Evolutionary conservation across 2,797 vertebrate genomes (phyloP).

Genomic region (Remorina albescens): DNA sequence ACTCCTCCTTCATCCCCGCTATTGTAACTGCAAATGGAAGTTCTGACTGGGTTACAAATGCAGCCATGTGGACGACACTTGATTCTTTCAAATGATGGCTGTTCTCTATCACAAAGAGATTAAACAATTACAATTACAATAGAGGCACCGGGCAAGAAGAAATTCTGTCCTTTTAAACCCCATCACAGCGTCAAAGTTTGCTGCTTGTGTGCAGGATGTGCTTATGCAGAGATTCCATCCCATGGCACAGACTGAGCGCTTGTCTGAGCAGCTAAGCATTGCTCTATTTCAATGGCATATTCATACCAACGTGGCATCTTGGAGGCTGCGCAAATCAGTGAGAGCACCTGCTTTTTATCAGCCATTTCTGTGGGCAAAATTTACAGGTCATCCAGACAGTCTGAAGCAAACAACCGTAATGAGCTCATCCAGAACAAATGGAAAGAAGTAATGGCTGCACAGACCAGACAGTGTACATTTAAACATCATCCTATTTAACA

Average conservation of each 20-base stretch:
- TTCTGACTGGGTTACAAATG: conserved; percentile 33
- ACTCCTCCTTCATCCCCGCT: neutral
- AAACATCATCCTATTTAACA: conserved; percentile 58
- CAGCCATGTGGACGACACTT: conserved; percentile 15
- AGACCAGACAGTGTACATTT: conserved; percentile 42
- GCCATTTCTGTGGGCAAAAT: conserved; percentile 64
- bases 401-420: conserved; percentile 68
- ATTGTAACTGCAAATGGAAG: conserved; percentile 23
- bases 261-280: conserved; percentile 22
- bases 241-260: conserved; percentile 20
- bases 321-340: conserved; percentile 44
- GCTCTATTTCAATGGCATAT: conserved; percentile 30
- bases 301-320: conserved; percentile 29
- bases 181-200: conserved; percentile 14
- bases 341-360: conserved; percentile 62
- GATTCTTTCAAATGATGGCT: conserved; percentile 25
- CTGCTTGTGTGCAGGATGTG: conserved; percentile 22
- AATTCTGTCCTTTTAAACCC: conserved; percentile 59
- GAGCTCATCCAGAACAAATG: conserved; percentile 68
- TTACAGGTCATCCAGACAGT: conserved; percentile 58
- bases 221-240: conserved; percentile 27
- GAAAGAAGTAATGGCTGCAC: conserved; percentile 44
- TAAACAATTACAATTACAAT: conserved; percentile 16
- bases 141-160: too few relatives aligned
- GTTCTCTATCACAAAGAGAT: conserved; percentile 31